Evolutionary conservation across 2,888 invertebrate genomes (phyloP).

Genomic region (Synergus itoensis): DNA sequence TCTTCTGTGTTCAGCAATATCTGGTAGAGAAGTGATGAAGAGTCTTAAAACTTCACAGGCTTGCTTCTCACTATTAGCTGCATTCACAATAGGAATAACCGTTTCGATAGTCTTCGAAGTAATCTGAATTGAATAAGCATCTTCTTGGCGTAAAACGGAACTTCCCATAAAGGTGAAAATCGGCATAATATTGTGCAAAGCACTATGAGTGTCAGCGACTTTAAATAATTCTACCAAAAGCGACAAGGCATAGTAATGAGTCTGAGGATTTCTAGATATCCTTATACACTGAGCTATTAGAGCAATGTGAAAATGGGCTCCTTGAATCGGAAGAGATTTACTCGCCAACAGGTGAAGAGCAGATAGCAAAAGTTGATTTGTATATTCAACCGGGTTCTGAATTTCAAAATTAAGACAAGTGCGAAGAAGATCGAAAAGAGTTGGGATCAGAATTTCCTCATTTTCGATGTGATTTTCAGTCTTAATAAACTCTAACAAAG

Average conservation of each 20-base stretch:
- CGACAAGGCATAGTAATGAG: conserved; percentile 95
- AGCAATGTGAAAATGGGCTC: conserved; percentile 83
- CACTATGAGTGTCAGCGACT: conserved; percentile 68
- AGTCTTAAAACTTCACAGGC: conserved; percentile 88
- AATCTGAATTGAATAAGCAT: conserved; percentile 96
- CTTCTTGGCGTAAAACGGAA: conserved; percentile 94
- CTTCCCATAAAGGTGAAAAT: conserved; percentile 99
- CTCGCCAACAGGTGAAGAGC: conserved; percentile 82
- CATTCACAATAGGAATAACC: conserved; percentile 89
- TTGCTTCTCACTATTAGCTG: conserved; percentile 73
- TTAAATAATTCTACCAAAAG: conserved; percentile 84
- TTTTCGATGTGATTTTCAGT: conserved; percentile 89
- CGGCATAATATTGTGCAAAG: conserved; percentile 94
- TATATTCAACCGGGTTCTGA: conserved; percentile 90
- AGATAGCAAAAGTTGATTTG: conserved; percentile 91
- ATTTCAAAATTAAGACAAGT: conserved; percentile 90
- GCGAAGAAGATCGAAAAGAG: conserved; percentile 88
- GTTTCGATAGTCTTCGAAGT: conserved; percentile 94
- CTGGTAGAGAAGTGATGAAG: conserved; percentile 93
- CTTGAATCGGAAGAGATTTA: conserved; percentile 74
- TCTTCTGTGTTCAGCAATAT: conserved; percentile 96
- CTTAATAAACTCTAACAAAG: conserved; percentile 91
- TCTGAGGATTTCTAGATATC: conserved; percentile 95
- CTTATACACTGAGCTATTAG: conserved; percentile 91
- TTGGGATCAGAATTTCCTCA: conserved; percentile 83